Conservation (phyloP, 2,797 vertebrate genomes). For the Scolopax rusticola region DNA sequence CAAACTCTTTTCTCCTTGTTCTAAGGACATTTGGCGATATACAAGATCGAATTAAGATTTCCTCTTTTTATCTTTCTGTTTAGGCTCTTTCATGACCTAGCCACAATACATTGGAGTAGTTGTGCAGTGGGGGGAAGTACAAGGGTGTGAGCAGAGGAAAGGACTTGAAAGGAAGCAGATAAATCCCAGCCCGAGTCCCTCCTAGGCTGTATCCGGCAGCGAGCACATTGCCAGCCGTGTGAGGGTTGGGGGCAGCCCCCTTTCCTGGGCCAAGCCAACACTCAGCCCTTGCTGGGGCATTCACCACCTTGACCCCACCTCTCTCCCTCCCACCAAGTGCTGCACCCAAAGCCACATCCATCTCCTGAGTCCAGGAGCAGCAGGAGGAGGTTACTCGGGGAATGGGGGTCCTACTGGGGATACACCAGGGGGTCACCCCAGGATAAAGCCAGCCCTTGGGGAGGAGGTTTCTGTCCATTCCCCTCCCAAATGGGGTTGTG, state of each 20-base stretch:
- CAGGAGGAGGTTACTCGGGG: background rate
- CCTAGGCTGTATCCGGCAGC: background rate
- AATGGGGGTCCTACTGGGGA: background rate
- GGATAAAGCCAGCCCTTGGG: background rate
- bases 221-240: accelerated
- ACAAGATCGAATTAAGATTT: background rate
- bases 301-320: background rate
- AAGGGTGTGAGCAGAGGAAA: constrained; percentile 43
- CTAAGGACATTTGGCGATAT: background rate
- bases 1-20: background rate
- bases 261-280: background rate
- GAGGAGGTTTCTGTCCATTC: background rate
- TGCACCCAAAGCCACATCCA: background rate
- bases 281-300: background rate
- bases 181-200: background rate
- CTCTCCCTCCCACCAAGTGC: background rate
- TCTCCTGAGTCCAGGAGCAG: background rate
- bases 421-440: background rate
- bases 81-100: background rate
- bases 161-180: constrained; percentile 31
- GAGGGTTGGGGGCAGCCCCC: background rate
- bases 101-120: background rate
- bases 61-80: background rate
- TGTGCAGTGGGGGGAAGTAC: background rate
- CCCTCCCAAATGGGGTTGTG: background rate